A percentile compares a stretch with the other conserved stretches of the same genome.
phyloP scores from a whole-genome alignment of 92 coral and sea anemone genomes.

The Blastomussa wellsi region DNA sequence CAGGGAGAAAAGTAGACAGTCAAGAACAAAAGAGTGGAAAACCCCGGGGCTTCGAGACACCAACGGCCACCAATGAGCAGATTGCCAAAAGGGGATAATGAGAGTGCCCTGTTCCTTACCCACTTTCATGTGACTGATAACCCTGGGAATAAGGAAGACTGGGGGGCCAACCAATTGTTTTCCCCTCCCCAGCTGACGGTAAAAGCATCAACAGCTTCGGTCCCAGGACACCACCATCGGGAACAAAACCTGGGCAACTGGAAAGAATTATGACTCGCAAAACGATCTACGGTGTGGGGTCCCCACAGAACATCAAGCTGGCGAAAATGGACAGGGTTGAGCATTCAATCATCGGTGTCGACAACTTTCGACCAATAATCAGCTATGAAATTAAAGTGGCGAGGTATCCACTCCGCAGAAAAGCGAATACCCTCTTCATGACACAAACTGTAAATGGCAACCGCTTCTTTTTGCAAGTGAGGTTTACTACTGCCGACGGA shows the following conservation, averaged over 20 bases:
- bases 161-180: conserved; percentile 72
- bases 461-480: conserved; percentile 50
- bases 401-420: conserved; percentile 56
- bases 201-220: conserved; percentile 66
- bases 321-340: conserved; percentile 48
- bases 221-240: conserved; percentile 56
- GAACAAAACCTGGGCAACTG: conserved; percentile 57
- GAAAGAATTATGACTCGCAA: conserved; percentile 43
- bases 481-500: conserved; percentile 48
- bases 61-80: conserved; percentile 53
- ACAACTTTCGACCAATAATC: conserved; percentile 70
- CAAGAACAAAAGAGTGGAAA: conserved; percentile 35
- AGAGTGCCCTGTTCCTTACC: conserved; percentile 21
- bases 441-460: conserved; percentile 45
- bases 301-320: conserved; percentile 45
- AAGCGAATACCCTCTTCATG: conserved; percentile 42
- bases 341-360: conserved; percentile 58
- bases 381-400: conserved; percentile 51
- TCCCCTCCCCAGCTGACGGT: conserved; percentile 60
- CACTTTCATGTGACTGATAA: conserved; percentile 37
- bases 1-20: conserved; percentile 48
- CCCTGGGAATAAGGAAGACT: conserved; percentile 44
- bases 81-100: conserved; percentile 45
- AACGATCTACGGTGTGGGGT: conserved; percentile 50
- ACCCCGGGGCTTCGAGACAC: conserved; percentile 13